Evolutionary conservation across 2,113 vertebrate genomes (phyloP), one percentile per base, ranked within the genome.

Genomic region (Peucedramus taeniatus): DNA sequence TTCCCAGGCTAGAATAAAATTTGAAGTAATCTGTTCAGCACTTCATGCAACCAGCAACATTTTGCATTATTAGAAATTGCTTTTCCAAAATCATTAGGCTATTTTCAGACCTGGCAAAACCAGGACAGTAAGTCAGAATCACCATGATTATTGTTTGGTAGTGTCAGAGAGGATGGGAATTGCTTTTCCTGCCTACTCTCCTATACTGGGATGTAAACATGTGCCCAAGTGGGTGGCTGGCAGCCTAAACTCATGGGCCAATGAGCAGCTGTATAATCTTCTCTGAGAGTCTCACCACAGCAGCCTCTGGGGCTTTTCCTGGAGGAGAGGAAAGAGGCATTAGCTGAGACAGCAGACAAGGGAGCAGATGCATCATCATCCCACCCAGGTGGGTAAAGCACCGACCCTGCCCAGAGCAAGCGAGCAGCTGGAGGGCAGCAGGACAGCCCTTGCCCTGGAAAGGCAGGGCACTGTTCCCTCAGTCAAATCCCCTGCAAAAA

Each of bases 1-100:
- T 90, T 89, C 61, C 90, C 37, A 64, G 88, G 83, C 66, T 87
- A 50, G 83, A 87, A 90, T 95, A 89, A 93, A 96, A 94, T 89
- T 82, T 60, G n/a, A 57, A 92, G 64, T 76, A 82, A 65, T 87
- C 72, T 74, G 35, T 60, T 88, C 76, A 0, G 0, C 57, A 35
- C 47, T 33, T 94, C 75, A 50, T 47, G 53, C 24, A 71, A 93
- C 42, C 33, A 57, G 69, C 60, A 94, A 61, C 51, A 81, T 71
- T 78, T 93, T 68, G 31, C 50, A 33, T 60, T 92, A 84, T 81
- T 94, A 90, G 79, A 94, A 95, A 93, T 81, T 81, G 49, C 56
- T 90, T 88, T 78, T 78, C 51, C 35, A 60, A 74, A 93, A 78
- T 68, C 72, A 72, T 90, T 78, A 87, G 30, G 20, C 49, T 89